Evolutionary conservation across 2,797 vertebrate species (phyloP), one percentile per base, ranked within the genome.

Genomic region (Sebastes minor): DNA sequence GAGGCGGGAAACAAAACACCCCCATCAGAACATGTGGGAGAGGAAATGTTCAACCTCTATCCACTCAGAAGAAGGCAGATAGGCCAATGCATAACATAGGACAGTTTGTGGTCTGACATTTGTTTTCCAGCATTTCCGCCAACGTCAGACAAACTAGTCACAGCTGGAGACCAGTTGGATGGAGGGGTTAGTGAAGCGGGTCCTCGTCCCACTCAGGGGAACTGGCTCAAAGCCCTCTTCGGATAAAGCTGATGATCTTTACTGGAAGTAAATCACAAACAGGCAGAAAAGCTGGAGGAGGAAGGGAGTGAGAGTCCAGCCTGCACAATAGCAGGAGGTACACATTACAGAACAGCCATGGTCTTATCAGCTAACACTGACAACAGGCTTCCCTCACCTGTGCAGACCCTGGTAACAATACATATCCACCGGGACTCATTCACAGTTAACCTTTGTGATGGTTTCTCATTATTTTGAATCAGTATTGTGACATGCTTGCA

Each of bases 291-390:
- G 73, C 27, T 52, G 60, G 62, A 85, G 49, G 77, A 89, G 85
- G 81, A 84, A 85, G 81, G 81, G 87, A 83, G 77, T 71, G 56
- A 73, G 71, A 86, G 73, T 79, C 57, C 73, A 70, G 69, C 20
- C 69, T 28, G 77, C 57, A 93, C 91, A 91, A 91, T 86, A 57
- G 76, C 82, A 92, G 89, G 86, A 93, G 88, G 86, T 80, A 1
- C 69, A 55, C 27, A 8, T 82, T 63, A 76, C 77, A 83, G 42
- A 67, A 55, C 22, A 4, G 68, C 38, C 32, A 4, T 20, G 32
- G 55, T 85, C 73, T 89, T 87, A 90, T 90, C 88, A 76, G 85
- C 42, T 35, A 22, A 57, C 46, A 63, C 35, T 78, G 72, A 86
- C 83, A 85, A 57, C 82, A 88, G 79, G 6, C 81, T 74, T 85